Percentiles rank a stretch among this genome's conserved stretches.
Conservation (phyloP, 1,140 invertebrate species). For the Aculops lycopersici region DNA sequence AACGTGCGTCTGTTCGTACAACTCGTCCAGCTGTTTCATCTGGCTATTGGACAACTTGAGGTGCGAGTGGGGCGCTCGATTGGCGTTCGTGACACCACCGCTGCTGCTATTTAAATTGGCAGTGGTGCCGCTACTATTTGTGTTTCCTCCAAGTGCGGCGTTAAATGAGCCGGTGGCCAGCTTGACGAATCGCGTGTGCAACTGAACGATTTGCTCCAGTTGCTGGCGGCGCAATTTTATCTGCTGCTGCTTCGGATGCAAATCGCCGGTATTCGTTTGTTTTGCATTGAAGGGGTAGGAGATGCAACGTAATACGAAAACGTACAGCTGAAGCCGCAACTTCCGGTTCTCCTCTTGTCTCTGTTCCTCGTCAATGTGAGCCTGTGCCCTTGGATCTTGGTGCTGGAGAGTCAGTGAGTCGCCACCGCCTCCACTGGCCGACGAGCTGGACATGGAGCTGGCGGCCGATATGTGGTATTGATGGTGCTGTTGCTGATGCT, state of each 20-base stretch:
- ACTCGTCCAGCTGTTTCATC: too few relatives aligned
- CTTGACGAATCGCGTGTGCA: too few relatives aligned
- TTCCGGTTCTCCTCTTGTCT: slow-evolving; percentile 36
- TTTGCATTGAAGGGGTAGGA: slow-evolving; percentile 98
- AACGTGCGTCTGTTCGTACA: too few relatives aligned
- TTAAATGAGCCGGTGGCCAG: too few relatives aligned
- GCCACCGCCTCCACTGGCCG: too few relatives aligned
- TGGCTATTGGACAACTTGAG: too few relatives aligned
- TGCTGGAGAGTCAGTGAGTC: slow-evolving; percentile 32
- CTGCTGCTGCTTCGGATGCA: slow-evolving; percentile 68
- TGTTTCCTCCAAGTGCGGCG: too few relatives aligned
- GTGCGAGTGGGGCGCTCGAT: too few relatives aligned
- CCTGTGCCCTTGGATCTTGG: slow-evolving; percentile 8
- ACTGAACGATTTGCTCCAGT: slow-evolving; percentile 67
- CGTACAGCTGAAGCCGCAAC: slow-evolving; percentile 70
- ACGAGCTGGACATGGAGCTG: slow-evolving; percentile 22
- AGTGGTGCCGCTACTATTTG: too few relatives aligned
- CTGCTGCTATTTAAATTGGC: too few relatives aligned
- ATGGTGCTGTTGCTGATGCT: slow-evolving; percentile 17
- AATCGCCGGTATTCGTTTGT: slow-evolving; percentile 84
- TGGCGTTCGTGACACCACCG: too few relatives aligned
- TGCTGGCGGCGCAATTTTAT: slow-evolving; percentile 83
- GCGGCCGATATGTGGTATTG: slow-evolving; percentile 16
- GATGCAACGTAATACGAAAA: slow-evolving; percentile 86
- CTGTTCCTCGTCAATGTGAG: slow-evolving; percentile 10